Evolutionary conservation across 2,113 vertebrate genomes (phyloP).

Genomic region (Raja brachyura): DNA sequence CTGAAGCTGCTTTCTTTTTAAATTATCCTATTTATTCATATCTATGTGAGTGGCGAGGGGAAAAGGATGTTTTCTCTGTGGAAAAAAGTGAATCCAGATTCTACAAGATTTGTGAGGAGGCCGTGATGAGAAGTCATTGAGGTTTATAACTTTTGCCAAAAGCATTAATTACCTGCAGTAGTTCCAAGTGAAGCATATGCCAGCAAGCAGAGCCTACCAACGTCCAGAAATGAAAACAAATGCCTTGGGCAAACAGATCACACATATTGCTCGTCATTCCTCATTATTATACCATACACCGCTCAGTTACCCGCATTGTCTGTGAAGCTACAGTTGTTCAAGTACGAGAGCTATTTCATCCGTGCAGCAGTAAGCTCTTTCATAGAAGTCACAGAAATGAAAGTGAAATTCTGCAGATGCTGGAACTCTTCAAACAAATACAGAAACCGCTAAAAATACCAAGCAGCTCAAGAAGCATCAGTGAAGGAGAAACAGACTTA

Average conservation of each 20-base stretch:
- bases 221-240: not conserved
- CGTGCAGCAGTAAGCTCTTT: not conserved
- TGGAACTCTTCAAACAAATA: not conserved
- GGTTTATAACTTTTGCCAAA: not conserved
- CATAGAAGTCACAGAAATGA: not conserved
- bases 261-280: not conserved
- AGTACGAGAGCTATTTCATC: not conserved
- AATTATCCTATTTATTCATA: not conserved
- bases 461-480: not conserved
- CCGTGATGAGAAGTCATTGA: too few species aligned
- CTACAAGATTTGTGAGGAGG: not conserved
- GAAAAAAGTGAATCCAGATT: not conserved
- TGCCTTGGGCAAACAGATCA: not conserved
- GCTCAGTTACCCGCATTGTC: not conserved
- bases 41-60: not conserved
- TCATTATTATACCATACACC: not conserved
- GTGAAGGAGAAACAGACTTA: not conserved
- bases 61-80: not conserved
- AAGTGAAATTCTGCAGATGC: not conserved
- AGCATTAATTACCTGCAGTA: not conserved
- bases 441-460: not conserved
- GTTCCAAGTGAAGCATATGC: not conserved
- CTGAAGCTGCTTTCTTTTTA: not conserved
- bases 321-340: not conserved
- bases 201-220: not conserved